These are phyloP conservation scores for Aproaerema taeniolella DNA, from an alignment of 2,888 invertebrate genomes.

Conservation along the genomic window DNA sequence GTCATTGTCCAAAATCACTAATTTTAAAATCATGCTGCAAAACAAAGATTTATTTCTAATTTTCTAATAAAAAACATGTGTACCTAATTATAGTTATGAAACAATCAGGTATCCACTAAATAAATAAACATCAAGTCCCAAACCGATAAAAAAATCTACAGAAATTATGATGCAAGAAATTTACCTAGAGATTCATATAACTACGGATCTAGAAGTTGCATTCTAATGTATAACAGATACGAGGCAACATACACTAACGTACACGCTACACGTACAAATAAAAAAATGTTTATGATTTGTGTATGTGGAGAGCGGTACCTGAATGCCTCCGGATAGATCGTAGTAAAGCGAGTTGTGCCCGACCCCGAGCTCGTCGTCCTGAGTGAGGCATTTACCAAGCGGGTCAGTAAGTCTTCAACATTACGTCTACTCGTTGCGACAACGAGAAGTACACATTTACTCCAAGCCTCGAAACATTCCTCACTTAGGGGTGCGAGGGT, in stretches of 20 bases:
- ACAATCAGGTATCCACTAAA: slow-evolving; percentile 61
- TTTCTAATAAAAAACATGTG: background rate
- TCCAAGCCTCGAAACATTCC: slow-evolving; percentile 38
- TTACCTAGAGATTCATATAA: too few species aligned
- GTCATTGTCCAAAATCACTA: slow-evolving; percentile 9
- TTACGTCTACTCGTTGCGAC: slow-evolving; percentile 53
- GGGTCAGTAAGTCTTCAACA: slow-evolving; percentile 70
- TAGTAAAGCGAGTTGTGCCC: slow-evolving; percentile 75
- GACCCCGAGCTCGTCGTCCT: slow-evolving; percentile 75
- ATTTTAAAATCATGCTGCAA: slow-evolving; percentile 26
- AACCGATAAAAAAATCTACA: too few species aligned
- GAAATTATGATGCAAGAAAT: too few species aligned
- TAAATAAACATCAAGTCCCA: slow-evolving; percentile 27
- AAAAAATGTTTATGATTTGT: too few species aligned
- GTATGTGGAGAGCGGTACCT: slow-evolving; percentile 53
- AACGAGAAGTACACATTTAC: slow-evolving; percentile 26
- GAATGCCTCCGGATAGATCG: slow-evolving; percentile 76
- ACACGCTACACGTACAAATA: slow-evolving; percentile 1
- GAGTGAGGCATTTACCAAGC: slow-evolving; percentile 73
- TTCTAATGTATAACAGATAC: slow-evolving; percentile 1
- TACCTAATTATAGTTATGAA: slow-evolving; percentile 32
- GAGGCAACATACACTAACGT: slow-evolving; percentile 21
- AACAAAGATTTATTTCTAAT: slow-evolving; percentile 17
- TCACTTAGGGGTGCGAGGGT: slow-evolving; percentile 29
- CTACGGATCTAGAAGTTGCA: background rate